Evolutionary conservation across 2,113 vertebrate species (phyloP).

Genomic region (Phalacrocorax aristotelis): DNA sequence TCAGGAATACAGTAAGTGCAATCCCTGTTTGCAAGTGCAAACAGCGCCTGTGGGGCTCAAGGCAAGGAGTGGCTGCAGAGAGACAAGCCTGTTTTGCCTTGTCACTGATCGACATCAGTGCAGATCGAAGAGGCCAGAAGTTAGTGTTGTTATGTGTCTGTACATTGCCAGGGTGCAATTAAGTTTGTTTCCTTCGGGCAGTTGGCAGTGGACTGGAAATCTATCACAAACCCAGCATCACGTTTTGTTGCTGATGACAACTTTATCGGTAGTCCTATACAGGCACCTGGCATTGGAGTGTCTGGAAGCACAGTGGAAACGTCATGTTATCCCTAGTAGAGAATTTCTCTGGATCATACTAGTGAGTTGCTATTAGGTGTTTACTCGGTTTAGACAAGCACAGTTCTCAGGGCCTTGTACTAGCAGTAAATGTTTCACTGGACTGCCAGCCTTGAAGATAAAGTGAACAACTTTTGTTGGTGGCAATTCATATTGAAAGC

Average conservation of each 20-base stretch:
- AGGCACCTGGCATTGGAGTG: not conserved
- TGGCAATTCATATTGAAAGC: not conserved
- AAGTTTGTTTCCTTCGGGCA: not conserved
- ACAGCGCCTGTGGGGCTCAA: not conserved
- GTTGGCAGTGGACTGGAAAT: not conserved
- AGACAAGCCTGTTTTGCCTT: not conserved
- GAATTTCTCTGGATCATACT: not conserved
- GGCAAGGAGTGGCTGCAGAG: not conserved
- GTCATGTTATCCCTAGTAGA: not conserved
- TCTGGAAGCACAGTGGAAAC: not conserved
- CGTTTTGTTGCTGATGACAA: not conserved
- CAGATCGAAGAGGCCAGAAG: not conserved
- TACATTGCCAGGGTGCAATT: not conserved
- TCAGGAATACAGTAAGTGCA: conserved; percentile 90
- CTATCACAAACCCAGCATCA: not conserved
- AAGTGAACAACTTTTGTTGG: not conserved
- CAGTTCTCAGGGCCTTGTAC: not conserved
- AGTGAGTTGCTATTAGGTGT: not conserved
- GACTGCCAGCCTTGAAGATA: not conserved
- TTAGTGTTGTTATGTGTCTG: not conserved
- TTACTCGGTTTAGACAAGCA: not conserved
- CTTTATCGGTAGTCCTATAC: not conserved
- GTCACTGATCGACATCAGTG: not conserved
- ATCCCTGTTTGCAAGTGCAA: not conserved
- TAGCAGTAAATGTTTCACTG: not conserved